These are phyloP conservation scores for Cyclopterus lumpus DNA, from an alignment of 2,797 vertebrate genomes.

Conservation along the genomic window DNA sequence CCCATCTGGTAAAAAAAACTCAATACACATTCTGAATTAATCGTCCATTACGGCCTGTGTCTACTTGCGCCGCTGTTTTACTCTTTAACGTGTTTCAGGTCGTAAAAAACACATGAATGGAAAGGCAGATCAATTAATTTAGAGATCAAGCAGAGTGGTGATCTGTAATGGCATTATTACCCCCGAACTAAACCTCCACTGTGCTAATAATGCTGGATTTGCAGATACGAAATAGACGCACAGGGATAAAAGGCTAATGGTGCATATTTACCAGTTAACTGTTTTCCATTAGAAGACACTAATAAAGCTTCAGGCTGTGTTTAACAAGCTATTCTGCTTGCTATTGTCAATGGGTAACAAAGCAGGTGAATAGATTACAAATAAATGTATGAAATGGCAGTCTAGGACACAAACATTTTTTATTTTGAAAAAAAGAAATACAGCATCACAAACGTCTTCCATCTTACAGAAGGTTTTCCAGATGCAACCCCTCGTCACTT, in stretches of 20 bases:
- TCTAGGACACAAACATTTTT: no score
- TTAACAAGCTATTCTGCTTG: conserved; percentile 12
- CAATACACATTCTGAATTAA: conserved; percentile 54
- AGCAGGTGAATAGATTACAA: neutral
- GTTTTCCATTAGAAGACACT: conserved; percentile 12
- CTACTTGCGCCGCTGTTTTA: conserved; percentile 1
- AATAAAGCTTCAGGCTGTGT: conserved; percentile 15
- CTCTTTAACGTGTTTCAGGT: neutral
- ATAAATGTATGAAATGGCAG: neutral
- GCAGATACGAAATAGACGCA: neutral
- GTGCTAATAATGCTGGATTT: conserved; percentile 4
- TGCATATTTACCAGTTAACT: conserved; percentile 29
- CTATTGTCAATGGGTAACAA: conserved; percentile 11
- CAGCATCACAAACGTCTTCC: neutral
- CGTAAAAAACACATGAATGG: neutral
- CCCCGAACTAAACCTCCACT: neutral
- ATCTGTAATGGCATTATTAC: neutral
- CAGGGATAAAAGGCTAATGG: conserved; percentile 4
- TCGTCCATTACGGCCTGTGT: conserved; percentile 23
- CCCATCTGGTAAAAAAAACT: conserved; percentile 58
- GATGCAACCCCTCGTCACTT: conserved; percentile 39
- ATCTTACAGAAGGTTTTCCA: conserved; percentile 17
- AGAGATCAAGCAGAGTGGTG: neutral
- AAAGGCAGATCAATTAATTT: conserved; percentile 2
- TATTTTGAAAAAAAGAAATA: no score